Evolutionary conservation across 1,140 invertebrate genomes (phyloP).

Genomic region (Drosophila sulfurigaster): DNA sequence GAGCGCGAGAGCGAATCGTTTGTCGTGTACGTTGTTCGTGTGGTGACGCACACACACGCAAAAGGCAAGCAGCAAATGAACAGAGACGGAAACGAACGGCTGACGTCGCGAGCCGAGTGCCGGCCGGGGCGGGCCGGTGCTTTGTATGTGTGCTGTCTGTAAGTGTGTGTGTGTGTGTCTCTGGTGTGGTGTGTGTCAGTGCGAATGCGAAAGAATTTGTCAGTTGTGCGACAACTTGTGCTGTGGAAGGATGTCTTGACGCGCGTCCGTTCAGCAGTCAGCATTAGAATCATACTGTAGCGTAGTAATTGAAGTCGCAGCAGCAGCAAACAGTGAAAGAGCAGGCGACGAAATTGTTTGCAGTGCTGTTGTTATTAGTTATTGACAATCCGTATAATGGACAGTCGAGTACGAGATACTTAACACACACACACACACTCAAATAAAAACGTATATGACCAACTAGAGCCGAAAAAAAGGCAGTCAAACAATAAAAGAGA

Average conservation of each 20-base stretch:
- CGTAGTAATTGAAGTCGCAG: slow-evolving; percentile 1
- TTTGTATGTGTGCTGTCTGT: not conserved
- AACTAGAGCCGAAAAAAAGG: not conserved
- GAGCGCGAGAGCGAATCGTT: slow-evolving; percentile 12
- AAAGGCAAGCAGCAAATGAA: slow-evolving; percentile 44
- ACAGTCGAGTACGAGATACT: slow-evolving; percentile 12
- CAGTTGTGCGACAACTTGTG: slow-evolving; percentile 83
- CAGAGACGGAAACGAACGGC: slow-evolving; percentile 52
- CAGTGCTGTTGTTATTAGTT: slow-evolving; percentile 24
- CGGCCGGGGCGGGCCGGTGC: slow-evolving; percentile 23
- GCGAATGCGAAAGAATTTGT: slow-evolving; percentile 67
- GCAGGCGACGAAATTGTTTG: slow-evolving; percentile 13
- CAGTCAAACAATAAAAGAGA: slow-evolving; percentile 22
- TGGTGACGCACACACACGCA: slow-evolving; percentile 34
- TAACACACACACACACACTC: not conserved
- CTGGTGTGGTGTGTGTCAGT: slow-evolving; percentile 35
- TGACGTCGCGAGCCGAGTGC: slow-evolving; percentile 55
- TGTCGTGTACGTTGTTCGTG: not conserved
- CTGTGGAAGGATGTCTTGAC: slow-evolving; percentile 78
- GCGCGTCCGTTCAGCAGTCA: slow-evolving; percentile 65
- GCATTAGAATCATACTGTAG: slow-evolving; percentile 1
- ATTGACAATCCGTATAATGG: slow-evolving; percentile 44
- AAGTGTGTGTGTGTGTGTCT: not conserved
- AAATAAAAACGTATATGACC: slow-evolving; percentile 5
- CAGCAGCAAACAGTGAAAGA: slow-evolving; percentile 26